Evolutionary conservation across 1,140 invertebrate species (phyloP).

Genomic region (Gonatopus flavifemur): DNA sequence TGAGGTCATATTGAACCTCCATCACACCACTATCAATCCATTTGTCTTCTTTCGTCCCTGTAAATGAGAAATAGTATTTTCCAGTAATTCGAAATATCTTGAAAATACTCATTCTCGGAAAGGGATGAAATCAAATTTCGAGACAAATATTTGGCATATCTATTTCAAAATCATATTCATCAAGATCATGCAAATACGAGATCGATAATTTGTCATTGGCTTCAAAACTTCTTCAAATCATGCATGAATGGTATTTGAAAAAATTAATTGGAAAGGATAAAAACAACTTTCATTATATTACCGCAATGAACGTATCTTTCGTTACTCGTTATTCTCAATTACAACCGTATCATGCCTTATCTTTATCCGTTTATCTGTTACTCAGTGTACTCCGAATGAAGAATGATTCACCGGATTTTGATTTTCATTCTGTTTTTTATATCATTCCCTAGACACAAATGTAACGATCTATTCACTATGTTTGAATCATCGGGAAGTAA

Average conservation of each 20-base stretch:
- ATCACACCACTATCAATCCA: not conserved
- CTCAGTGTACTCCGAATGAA: slow-evolving; percentile 36
- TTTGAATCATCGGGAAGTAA: no score
- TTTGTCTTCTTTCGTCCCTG: not conserved
- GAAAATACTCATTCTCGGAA: not conserved
- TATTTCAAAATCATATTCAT: not conserved
- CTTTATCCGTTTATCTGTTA: slow-evolving; percentile 42
- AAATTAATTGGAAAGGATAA: no score
- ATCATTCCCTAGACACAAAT: not conserved
- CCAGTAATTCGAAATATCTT: not conserved
- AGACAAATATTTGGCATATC: not conserved
- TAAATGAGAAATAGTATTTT: no score
- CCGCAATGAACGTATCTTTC: not conserved
- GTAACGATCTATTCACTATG: not conserved
- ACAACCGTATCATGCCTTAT: slow-evolving; percentile 28
- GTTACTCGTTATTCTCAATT: not conserved
- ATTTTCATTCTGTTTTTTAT: slow-evolving; percentile 5
- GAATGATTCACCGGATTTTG: slow-evolving; percentile 32
- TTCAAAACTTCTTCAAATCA: not conserved
- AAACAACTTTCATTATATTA: not conserved
- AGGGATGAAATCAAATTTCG: not conserved
- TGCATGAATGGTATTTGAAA: not conserved
- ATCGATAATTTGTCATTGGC: no score
- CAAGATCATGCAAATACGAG: no score
- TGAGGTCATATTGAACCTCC: no score